Conservation (phyloP, 1,140 invertebrate species). For the Lordiphosa stackelbergi region DNA sequence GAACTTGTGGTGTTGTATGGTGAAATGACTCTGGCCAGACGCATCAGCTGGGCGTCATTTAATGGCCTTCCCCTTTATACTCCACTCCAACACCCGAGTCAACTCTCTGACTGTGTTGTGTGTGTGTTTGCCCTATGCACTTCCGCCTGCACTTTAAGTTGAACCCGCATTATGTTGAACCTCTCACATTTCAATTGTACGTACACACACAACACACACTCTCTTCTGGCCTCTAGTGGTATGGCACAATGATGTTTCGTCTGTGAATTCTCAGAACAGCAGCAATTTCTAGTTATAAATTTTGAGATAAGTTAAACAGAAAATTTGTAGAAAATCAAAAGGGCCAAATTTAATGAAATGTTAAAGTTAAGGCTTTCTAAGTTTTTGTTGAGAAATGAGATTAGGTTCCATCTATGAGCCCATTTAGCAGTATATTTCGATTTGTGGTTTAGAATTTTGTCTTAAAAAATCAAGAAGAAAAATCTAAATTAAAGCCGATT, state of each 20-base stretch:
- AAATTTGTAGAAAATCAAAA: not conserved
- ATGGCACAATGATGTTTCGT: constrained; percentile 2
- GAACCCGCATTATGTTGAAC: not conserved
- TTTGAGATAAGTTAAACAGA: constrained; percentile 33
- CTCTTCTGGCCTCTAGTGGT: not conserved
- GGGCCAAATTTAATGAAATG: not conserved
- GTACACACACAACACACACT: constrained; percentile 19
- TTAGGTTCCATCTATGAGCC: too few species aligned
- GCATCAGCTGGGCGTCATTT: constrained; percentile 16
- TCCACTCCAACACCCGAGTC: too few species aligned
- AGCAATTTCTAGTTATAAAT: constrained; percentile 25
- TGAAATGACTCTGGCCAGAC: constrained; percentile 5
- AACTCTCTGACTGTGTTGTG: not conserved
- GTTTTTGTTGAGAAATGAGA: not conserved
- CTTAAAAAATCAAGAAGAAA: too few species aligned
- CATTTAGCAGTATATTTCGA: too few species aligned
- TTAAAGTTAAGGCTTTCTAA: constrained; percentile 34
- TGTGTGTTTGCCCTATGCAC: constrained; percentile 14
- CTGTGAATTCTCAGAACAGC: not conserved
- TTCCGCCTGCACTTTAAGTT: constrained; percentile 15
- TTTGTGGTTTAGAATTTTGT: too few species aligned
- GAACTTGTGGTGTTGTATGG: constrained; percentile 9
- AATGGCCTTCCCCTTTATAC: not conserved
- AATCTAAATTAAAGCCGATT: too few species aligned
- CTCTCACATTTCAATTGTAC: constrained; percentile 19